Evolutionary conservation across 2,113 vertebrate genomes (phyloP).

Genomic region (Choloepus hoffmanni): DNA sequence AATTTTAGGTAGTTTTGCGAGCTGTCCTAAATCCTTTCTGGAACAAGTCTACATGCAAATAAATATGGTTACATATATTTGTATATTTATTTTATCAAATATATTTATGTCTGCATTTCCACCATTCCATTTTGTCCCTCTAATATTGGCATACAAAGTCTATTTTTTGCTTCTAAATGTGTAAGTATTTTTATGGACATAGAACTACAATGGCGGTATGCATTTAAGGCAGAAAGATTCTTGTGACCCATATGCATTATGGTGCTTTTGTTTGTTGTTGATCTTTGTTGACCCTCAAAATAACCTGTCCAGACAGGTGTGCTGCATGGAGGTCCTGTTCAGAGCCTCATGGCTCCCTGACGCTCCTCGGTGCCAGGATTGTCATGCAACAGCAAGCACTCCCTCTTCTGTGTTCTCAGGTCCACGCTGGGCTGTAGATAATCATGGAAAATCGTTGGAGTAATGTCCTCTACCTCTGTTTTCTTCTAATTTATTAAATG

Average conservation of each 20-base stretch:
- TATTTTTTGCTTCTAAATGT: neutral
- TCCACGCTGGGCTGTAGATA: rapidly evolving
- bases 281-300: neutral
- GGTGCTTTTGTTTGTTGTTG: neutral
- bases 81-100: too few relatives aligned
- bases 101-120: neutral
- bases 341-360: rapidly evolving
- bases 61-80: neutral
- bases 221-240: neutral
- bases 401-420: rapidly evolving
- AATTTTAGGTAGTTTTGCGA: neutral
- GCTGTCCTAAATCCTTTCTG: neutral
- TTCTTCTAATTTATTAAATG: constrained; percentile 14
- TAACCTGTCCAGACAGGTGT: neutral
- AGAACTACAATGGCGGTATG: neutral
- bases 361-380: neutral
- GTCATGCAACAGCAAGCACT: rapidly evolving
- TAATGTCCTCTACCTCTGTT: neutral
- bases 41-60: neutral
- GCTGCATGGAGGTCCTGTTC: neutral
- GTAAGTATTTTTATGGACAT: neutral
- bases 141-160: too few relatives aligned
- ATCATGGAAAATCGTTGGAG: constrained; percentile 4
- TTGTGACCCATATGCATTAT: neutral
- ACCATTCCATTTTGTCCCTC: neutral